Conservation (phyloP, 2,113 vertebrate genomes). For the Corythoichthys intestinalis region DNA sequence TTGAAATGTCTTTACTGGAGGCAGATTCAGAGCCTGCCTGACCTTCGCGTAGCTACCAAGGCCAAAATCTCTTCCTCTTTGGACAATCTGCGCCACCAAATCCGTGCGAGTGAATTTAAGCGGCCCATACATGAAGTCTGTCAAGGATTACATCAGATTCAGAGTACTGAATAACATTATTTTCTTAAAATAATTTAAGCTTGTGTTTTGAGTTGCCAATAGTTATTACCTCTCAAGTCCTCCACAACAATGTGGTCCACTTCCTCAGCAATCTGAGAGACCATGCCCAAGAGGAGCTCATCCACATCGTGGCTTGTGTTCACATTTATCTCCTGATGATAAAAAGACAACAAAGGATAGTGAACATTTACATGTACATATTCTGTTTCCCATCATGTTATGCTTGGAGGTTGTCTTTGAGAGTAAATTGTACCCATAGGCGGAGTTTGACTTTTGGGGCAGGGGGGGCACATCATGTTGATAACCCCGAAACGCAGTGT, state of each 20-base stretch:
- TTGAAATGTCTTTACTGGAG: conserved; percentile 68
- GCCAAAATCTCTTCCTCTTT: conserved; percentile 87
- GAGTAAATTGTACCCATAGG: too few species aligned
- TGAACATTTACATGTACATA: too few species aligned
- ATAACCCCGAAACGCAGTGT: too few species aligned
- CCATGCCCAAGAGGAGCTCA: conserved; percentile 88
- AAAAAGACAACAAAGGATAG: neutral
- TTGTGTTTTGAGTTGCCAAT: neutral
- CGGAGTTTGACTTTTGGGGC: too few species aligned
- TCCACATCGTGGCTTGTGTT: conserved; percentile 70
- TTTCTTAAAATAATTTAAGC: neutral
- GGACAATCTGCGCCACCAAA: conserved; percentile 81
- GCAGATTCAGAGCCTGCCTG: conserved; percentile 69
- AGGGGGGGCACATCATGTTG: too few species aligned
- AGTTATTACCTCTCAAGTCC: conserved; percentile 83
- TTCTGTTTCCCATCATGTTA: too few species aligned
- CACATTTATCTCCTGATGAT: conserved; percentile 68
- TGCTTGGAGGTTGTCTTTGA: too few species aligned
- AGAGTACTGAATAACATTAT: neutral
- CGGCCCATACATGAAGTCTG: conserved; percentile 94
- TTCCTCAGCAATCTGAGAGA: conserved; percentile 86
- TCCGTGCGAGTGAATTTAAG: conserved; percentile 82
- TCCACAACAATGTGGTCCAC: conserved; percentile 87
- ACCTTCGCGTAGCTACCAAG: conserved; percentile 79
- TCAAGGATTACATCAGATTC: conserved; percentile 11